Evolutionary conservation across 64 coral and sea anemone genomes (phyloP), one percentile per base, ranked within the genome.

Genomic region (Montipora sp.): DNA sequence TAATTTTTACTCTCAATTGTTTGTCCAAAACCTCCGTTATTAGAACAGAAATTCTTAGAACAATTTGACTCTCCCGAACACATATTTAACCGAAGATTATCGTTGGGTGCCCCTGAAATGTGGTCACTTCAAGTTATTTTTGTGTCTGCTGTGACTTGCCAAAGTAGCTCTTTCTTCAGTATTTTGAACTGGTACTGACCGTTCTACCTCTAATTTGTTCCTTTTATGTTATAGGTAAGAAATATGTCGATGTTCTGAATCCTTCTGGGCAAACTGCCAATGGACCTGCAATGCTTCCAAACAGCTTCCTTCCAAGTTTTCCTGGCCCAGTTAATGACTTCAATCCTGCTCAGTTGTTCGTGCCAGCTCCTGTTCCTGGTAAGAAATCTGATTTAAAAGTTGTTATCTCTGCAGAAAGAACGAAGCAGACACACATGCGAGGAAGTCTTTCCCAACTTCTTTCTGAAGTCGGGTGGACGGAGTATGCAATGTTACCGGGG

Each of bases 211-310:
- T 16, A 13, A 7, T 49, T 50, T 2, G 16, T 11, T 85, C 18
- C 19, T 11, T 85, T 57, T 36, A 24, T 1, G n/a, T n/a, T 71
- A 5, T 45, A 85, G 82, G 45, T 44, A 93, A 93, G 83, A 93
- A 87, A 65, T 93, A 93, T 68, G 91, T 93, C 2, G 91, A 93
- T 61, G 83, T 93, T 71, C 63, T 93, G 8, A 93, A 93, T 59
- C 91, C 91, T 4, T 22, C 51, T 55, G 59, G 75, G 15, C 48
- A 78, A n/a, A 71, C 66, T 61, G 87, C 91, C 16, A 85, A 14
- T 72, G 19, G 24, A 13, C 55, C 80, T 53, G 75, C 84, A 10
- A 77, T 74, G 13, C 82, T 85, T 70, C 91, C 91, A 70, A 53
- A 59, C 23, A 77, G 83, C 48, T 71, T 93, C 13, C 85, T 93